A percentile compares a stretch with the other conserved stretches of the same genome.
Conservation (phyloP, 1,140 invertebrate genomes). For the Drosophila guanche region DNA sequence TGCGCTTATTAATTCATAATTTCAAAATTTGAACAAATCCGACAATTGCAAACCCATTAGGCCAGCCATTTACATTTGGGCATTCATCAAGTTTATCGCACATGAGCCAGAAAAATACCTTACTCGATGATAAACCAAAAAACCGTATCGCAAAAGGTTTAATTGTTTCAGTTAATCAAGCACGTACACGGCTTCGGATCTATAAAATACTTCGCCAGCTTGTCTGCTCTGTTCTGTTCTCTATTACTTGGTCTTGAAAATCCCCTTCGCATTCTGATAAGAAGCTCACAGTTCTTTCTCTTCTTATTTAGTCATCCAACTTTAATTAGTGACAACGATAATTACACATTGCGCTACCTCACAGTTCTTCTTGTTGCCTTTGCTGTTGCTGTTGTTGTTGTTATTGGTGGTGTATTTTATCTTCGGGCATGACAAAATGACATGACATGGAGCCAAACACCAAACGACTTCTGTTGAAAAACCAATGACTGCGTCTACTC, state of each 20-base stretch:
- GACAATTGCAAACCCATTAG: not conserved
- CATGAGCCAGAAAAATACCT: not conserved
- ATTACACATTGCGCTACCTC: constrained; percentile 62
- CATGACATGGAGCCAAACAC: constrained; percentile 38
- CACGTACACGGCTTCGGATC: constrained; percentile 3
- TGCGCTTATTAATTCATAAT: no score
- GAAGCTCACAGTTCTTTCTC: constrained; percentile 17
- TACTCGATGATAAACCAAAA: constrained; percentile 9
- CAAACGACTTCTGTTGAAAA: constrained; percentile 74
- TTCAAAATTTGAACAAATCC: constrained; percentile 5
- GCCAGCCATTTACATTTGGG: not conserved
- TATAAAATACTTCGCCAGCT: constrained; percentile 41
- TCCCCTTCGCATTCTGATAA: constrained; percentile 35
- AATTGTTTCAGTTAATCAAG: constrained; percentile 17
- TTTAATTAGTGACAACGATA: constrained; percentile 82
- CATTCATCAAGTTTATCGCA: constrained; percentile 12
- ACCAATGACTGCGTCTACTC: constrained; percentile 53
- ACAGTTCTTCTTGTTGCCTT: constrained; percentile 20
- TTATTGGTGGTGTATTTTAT: constrained; percentile 58
- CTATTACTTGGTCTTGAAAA: constrained; percentile 31
- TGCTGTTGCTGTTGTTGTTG: no score
- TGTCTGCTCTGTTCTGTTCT: constrained; percentile 25
- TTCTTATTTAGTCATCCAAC: constrained; percentile 44
- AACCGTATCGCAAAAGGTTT: constrained; percentile 9
- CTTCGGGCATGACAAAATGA: constrained; percentile 55